phyloP scores from a whole-genome alignment of 1,140 invertebrate species.

The Saxidomus purpurata region DNA sequence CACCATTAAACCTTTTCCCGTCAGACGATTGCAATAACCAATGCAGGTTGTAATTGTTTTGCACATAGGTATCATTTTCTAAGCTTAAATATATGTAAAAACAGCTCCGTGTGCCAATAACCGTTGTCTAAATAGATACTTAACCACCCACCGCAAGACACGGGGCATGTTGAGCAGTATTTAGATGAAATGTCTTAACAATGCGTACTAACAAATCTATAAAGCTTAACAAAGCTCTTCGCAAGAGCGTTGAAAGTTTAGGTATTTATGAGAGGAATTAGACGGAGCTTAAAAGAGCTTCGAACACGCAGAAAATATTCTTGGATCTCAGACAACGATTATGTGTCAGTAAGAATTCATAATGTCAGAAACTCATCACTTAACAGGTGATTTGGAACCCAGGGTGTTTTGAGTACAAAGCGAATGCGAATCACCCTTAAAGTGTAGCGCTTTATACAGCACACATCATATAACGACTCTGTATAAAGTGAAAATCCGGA shows the following conservation, averaged over 20 bases:
- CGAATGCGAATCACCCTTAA: neutral
- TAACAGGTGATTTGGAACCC: slow-evolving; percentile 4
- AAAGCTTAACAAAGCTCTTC: slow-evolving; percentile 2
- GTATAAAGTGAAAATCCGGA: no score
- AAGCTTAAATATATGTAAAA: neutral
- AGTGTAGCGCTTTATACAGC: no score
- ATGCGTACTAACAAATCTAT: neutral
- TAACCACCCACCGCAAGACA: slow-evolving; percentile 20
- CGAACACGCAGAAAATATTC: slow-evolving; percentile 2
- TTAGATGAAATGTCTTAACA: neutral
- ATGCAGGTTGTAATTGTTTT: neutral
- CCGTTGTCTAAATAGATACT: slow-evolving; percentile 21
- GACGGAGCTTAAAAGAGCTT: neutral
- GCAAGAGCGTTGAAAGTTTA: neutral
- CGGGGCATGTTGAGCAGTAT: neutral
- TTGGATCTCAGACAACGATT: slow-evolving; percentile 23
- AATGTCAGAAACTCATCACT: neutral
- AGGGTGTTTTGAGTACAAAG: neutral
- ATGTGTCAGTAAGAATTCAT: neutral
- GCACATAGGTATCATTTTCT: neutral
- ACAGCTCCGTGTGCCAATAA: neutral
- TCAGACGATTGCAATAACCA: neutral
- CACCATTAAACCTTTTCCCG: neutral
- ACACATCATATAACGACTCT: no score
- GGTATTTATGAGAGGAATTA: slow-evolving; percentile 8